Evolutionary conservation across 2,797 vertebrate genomes (phyloP), one percentile per base, ranked within the genome.

Genomic region (Lutra lutra): DNA sequence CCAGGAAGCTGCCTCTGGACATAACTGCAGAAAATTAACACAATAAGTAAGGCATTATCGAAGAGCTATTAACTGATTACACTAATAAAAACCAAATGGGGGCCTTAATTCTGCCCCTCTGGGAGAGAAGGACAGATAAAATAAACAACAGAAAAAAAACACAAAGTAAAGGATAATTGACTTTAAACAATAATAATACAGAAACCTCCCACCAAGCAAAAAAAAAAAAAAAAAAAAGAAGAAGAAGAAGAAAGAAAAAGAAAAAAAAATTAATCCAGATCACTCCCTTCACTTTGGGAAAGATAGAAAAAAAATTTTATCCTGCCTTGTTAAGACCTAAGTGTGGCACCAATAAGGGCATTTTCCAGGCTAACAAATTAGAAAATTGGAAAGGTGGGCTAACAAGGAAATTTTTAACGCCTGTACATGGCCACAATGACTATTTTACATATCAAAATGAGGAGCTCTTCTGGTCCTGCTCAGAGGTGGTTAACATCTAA

Each of bases 41-140:
- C 96, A 97, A 94, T 97, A 97, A 98, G 93, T 97, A 97, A 96
- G 94, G 88, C 95, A 94, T 97, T 96, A 95, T 94, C 92, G 94
- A 96, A 96, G 93, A 96, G 94, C 87, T 94, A 97, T 97, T 97
- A 98, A 95, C 94, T 94, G 96, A 97, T 97, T 95, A 96, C 7
- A 1, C 93, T 97, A 97, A 98, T 98, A 98, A 97, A 98, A 98
- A 94, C 93, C 96, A 97, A 98, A 98, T 92, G 72, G 95, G 85
- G 93, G 77, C 85, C 73, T 97, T 78, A 40, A 96, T 96, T 87
- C 95, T 96, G 64, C 27, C 91, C 89, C 91, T 91, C 43, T 86
- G 94, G 91, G 94, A 93, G 83, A 77, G 25, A 66, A 78, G 60
- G 32, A 80, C 89, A 95, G 94, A 97, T 97, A 94, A 97, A 98